Evolutionary conservation across 1,140 invertebrate genomes (phyloP).

Genomic region (Ceratosolen fusciceps): DNA sequence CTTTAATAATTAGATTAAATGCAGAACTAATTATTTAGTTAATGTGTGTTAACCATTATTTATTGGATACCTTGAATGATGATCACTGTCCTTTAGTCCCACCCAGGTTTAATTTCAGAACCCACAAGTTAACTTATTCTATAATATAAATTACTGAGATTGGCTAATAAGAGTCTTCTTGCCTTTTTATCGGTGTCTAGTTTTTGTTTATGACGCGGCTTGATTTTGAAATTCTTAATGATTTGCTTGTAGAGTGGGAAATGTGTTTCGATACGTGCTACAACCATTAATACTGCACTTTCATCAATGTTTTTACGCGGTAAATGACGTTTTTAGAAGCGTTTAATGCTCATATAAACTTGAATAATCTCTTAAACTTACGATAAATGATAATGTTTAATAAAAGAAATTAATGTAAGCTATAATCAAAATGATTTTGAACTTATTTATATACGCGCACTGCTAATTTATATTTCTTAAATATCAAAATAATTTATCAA

Average conservation of each 20-base stretch:
- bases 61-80: neutral
- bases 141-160: neutral
- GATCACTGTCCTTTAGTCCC: neutral
- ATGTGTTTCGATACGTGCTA: neutral
- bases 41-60: neutral
- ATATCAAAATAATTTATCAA: too few species aligned
- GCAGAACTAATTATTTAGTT: neutral
- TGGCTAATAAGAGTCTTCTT: neutral
- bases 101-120: neutral
- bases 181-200: neutral
- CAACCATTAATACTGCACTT: neutral
- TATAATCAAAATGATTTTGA: neutral
- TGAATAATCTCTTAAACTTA: neutral
- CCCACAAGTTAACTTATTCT: neutral
- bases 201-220: neutral
- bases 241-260: neutral
- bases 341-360: neutral
- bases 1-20: neutral
- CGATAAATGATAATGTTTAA: neutral
- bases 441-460: neutral
- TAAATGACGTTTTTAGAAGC: neutral
- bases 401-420: neutral
- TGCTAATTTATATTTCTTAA: neutral
- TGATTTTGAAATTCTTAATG: neutral
- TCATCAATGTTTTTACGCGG: neutral